A percentile compares a stretch with the other conserved stretches of the same genome.
These are phyloP conservation scores for Trachelipus rathkii DNA, from an alignment of 1,140 invertebrate genomes.

Conservation along the genomic window DNA sequence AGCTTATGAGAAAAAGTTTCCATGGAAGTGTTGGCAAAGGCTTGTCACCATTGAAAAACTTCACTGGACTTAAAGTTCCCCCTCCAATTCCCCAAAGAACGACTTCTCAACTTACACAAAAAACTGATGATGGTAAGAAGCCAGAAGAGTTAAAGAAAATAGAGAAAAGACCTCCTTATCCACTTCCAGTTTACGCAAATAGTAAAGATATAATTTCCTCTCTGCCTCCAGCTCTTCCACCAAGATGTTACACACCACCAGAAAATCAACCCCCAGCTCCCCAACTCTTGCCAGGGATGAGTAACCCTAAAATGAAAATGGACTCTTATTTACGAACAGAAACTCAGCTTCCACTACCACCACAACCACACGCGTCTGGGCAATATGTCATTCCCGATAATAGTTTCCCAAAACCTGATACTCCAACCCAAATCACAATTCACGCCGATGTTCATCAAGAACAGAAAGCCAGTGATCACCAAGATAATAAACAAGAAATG, in stretches of 20 bases:
- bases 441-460: slow-evolving; percentile 47
- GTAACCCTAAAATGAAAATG: not conserved
- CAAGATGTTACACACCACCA: slow-evolving; percentile 43
- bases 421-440: slow-evolving; percentile 43
- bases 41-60: slow-evolving; percentile 60
- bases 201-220: not conserved
- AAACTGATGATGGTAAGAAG: slow-evolving; percentile 26
- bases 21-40: slow-evolving; percentile 75
- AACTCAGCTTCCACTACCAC: not conserved
- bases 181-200: slow-evolving; percentile 32
- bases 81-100: slow-evolving; percentile 78
- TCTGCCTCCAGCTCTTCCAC: slow-evolving; percentile 39
- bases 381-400: slow-evolving; percentile 30
- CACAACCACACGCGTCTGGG: slow-evolving; percentile 12
- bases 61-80: slow-evolving; percentile 63
- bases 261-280: slow-evolving; percentile 24
- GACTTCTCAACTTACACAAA: slow-evolving; percentile 67
- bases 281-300: not conserved
- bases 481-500: not conserved
- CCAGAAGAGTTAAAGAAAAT: slow-evolving; percentile 35
- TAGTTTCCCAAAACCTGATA: slow-evolving; percentile 22
- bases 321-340: not conserved
- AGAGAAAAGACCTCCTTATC: slow-evolving; percentile 39
- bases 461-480: not conserved
- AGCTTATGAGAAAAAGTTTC: slow-evolving; percentile 82